These are phyloP conservation scores for Mesorhabditis spiculigera DNA, from an alignment of 2,888 invertebrate species.

Conservation along the genomic window DNA sequence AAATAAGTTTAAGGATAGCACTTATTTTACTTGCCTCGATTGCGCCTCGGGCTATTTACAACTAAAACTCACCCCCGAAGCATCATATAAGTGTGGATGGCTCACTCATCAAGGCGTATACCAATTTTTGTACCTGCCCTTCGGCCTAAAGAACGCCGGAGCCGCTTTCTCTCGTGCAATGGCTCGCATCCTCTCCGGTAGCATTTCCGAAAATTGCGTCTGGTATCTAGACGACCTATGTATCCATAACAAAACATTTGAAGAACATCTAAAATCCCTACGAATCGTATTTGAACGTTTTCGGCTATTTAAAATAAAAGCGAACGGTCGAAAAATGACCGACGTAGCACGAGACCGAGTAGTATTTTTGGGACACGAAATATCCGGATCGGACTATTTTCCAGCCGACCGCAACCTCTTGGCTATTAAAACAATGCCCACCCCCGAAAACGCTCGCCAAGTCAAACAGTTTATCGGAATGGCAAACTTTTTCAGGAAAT, in stretches of 20 bases:
- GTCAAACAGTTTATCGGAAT: conserved; percentile 33
- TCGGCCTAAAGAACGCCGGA: conserved; percentile 22
- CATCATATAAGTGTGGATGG: conserved; percentile 16
- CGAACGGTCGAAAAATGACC: conserved; percentile 25
- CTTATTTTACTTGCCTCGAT: conserved; percentile 21
- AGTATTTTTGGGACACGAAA: conserved; percentile 23
- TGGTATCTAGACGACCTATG: conserved; percentile 28
- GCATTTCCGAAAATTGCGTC: conserved; percentile 14
- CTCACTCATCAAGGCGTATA: conserved; percentile 16
- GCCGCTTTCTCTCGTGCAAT: conserved; percentile 19
- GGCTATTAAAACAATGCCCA: conserved; percentile 19
- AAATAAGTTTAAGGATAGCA: conserved; percentile 12
- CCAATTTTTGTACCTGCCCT: conserved; percentile 15
- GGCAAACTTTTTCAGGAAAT: conserved; percentile 19
- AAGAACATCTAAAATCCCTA: conserved; percentile 14
- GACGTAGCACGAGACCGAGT: conserved; percentile 11
- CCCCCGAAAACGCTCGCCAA: conserved; percentile 20
- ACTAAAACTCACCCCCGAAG: conserved; percentile 12
- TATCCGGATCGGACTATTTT: conserved; percentile 12
- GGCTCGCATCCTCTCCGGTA: conserved; percentile 15
- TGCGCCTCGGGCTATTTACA: conserved; percentile 26
- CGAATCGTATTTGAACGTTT: conserved; percentile 19
- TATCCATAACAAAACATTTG: conserved; percentile 14
- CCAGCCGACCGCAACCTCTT: conserved; percentile 18
- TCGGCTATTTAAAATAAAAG: conserved; percentile 19